These are phyloP conservation scores for Agrochola lota DNA, from an alignment of 2,888 invertebrate species.

Conservation along the genomic window DNA sequence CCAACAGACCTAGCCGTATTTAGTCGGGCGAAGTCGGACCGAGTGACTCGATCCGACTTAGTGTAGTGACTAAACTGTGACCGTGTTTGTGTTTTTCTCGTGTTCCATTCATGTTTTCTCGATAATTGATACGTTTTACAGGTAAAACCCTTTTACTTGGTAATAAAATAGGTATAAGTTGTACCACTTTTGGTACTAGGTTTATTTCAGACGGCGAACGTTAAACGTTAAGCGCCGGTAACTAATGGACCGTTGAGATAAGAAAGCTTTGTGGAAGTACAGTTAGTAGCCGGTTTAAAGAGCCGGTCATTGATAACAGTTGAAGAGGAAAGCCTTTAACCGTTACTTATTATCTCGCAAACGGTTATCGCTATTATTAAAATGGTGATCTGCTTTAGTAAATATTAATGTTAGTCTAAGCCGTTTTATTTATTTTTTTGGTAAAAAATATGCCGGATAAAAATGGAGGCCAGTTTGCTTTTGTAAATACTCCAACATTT, in stretches of 20 bases:
- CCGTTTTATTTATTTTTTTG: neutral
- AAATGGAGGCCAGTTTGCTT: constrained; percentile 5
- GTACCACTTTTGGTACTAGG: constrained; percentile 71
- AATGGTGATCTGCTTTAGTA: constrained; percentile 14
- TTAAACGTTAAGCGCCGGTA: constrained; percentile 79
- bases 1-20: constrained; percentile 55
- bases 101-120: constrained; percentile 66
- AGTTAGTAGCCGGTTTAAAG: constrained; percentile 71
- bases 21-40: constrained; percentile 56
- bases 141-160: constrained; percentile 75
- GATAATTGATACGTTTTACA: constrained; percentile 68
- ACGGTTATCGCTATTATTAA: constrained; percentile 28
- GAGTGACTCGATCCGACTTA: constrained; percentile 59
- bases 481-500: constrained; percentile 22
- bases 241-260: constrained; percentile 87
- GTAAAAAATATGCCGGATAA: neutral
- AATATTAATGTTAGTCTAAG: neutral
- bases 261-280: constrained; percentile 74
- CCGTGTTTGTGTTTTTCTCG: constrained; percentile 73
- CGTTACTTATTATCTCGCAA: constrained; percentile 28
- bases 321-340: constrained; percentile 30
- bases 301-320: constrained; percentile 60
- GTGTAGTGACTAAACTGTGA: constrained; percentile 72
- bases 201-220: constrained; percentile 78
- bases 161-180: constrained; percentile 74